Evolutionary conservation across 2,113 vertebrate genomes (phyloP).

Genomic region (Nesoenas mayeri): DNA sequence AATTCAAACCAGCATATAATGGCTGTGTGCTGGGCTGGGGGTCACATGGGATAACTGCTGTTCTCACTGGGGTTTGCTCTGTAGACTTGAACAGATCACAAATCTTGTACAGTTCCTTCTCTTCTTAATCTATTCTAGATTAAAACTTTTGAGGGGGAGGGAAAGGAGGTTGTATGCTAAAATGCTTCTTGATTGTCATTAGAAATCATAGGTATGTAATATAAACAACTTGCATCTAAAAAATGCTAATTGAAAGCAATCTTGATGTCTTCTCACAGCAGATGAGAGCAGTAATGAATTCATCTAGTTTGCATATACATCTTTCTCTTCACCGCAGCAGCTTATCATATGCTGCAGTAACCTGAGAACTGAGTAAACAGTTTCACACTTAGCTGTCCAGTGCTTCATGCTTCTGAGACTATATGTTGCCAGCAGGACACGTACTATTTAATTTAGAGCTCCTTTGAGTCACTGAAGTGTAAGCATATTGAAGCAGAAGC

Average conservation of each 20-base stretch:
- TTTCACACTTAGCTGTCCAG: background rate
- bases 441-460: background rate
- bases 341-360: background rate
- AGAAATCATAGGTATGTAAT: background rate
- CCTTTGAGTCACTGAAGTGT: background rate
- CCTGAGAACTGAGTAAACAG: background rate
- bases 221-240: background rate
- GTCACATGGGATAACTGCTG: background rate
- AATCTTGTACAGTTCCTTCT: background rate
- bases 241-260: conserved; percentile 5
- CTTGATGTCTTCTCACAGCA: background rate
- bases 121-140: background rate
- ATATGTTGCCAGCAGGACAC: background rate
- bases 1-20: rapidly evolving
- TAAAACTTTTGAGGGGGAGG: background rate
- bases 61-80: background rate
- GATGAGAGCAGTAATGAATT: background rate
- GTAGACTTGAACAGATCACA: background rate
- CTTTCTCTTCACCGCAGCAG: background rate
- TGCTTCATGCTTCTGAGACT: background rate
- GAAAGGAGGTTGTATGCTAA: background rate
- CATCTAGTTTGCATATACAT: background rate
- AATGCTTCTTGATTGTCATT: background rate
- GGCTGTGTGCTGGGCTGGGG: background rate
- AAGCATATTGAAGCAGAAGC: background rate